Conservation (phyloP, 2,888 invertebrate genomes). For the Ariolimax columbianus region DNA sequence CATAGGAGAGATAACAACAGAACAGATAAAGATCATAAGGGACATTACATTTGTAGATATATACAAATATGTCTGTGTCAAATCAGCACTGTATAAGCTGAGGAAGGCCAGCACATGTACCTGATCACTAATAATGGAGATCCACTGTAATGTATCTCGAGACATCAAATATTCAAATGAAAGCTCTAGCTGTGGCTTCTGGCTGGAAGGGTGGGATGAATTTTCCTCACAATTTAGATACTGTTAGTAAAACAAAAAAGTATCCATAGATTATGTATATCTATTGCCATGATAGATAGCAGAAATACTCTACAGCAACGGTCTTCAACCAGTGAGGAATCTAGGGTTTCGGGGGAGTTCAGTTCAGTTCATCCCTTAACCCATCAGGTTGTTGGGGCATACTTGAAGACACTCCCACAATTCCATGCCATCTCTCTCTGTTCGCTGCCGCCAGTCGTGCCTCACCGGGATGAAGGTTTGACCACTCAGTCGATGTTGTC, state of each 20-base stretch:
- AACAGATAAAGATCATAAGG: not conserved
- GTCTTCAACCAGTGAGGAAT: too few relatives aligned
- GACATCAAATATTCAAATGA: constrained; percentile 96
- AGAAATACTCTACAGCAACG: not conserved
- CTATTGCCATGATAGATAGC: not conserved
- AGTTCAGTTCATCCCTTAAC: too few relatives aligned
- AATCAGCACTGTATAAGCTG: not conserved
- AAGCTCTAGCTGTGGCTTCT: constrained; percentile 83
- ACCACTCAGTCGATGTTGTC: too few relatives aligned
- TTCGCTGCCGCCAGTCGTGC: too few relatives aligned
- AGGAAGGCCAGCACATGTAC: constrained; percentile 81
- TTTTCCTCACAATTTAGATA: constrained; percentile 30
- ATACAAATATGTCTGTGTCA: too few relatives aligned
- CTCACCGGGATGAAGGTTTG: too few relatives aligned
- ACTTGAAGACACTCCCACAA: too few relatives aligned
- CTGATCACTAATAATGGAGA: constrained; percentile 90
- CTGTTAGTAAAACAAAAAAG: constrained; percentile 12
- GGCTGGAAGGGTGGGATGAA: constrained; percentile 2
- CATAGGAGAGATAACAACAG: not conserved
- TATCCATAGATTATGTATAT: not conserved
- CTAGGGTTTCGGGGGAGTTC: too few relatives aligned
- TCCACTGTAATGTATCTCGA: constrained; percentile 94
- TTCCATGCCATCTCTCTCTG: too few relatives aligned
- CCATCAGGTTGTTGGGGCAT: too few relatives aligned
- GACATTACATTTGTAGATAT: not conserved